Evolutionary conservation across 2,888 invertebrate genomes (phyloP).

Genomic region (Chrysolina haemoptera): DNA sequence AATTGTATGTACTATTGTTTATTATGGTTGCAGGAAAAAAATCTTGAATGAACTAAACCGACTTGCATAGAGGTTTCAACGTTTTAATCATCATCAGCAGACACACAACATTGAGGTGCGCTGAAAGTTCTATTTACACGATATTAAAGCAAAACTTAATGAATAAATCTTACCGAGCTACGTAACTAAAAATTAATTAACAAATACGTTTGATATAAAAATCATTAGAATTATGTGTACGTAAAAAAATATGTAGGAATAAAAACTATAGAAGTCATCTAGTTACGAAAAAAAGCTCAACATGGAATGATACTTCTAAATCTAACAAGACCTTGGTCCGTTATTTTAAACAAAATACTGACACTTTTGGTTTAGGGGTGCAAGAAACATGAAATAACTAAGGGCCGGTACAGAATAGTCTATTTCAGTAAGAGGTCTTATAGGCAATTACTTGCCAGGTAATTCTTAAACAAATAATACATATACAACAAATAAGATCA

Average conservation of each 20-base stretch:
- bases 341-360: conserved; percentile 65
- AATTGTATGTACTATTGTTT: conserved; percentile 68
- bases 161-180: conserved; percentile 63
- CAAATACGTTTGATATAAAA: conserved; percentile 69
- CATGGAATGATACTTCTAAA: conserved; percentile 68
- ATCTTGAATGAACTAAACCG: conserved; percentile 62
- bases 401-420: conserved; percentile 48
- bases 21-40: conserved; percentile 65
- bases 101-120: conserved; percentile 68
- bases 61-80: conserved; percentile 63
- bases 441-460: conserved; percentile 36
- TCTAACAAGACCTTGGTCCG: conserved; percentile 66
- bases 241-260: conserved; percentile 70
- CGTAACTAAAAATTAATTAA: conserved; percentile 69
- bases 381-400: conserved; percentile 44
- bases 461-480: conserved; percentile 49
- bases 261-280: conserved; percentile 69
- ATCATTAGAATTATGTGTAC: conserved; percentile 67
- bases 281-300: conserved; percentile 65
- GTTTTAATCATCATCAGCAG: conserved; percentile 60
- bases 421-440: conserved; percentile 49
- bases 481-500: conserved; percentile 48
- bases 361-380: conserved; percentile 59
- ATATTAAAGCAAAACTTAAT: conserved; percentile 66
- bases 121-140: conserved; percentile 67